Evolutionary conservation across 2,797 vertebrate species (phyloP).

Genomic region (Phrynocephalus forsythii): DNA sequence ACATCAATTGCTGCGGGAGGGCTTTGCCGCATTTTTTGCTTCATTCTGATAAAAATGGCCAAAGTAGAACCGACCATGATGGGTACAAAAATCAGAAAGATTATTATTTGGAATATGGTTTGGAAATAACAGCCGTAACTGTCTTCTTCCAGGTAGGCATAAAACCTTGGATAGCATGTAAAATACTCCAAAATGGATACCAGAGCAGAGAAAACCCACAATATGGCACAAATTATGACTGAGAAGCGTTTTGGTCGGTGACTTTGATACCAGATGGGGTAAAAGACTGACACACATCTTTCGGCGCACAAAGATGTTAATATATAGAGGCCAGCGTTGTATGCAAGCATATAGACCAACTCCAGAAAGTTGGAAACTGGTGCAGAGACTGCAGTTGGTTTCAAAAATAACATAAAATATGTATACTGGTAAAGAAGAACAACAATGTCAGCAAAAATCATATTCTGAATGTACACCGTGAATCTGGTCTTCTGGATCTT

Average conservation of each 20-base stretch:
- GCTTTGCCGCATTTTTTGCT: conserved; percentile 63
- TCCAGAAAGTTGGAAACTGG: not conserved
- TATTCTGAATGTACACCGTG: conserved; percentile 54
- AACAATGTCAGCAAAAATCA: conserved; percentile 44
- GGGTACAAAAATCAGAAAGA: conserved; percentile 78
- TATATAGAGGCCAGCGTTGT: conserved; percentile 79
- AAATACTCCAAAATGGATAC: conserved; percentile 75
- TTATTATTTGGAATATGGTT: conserved; percentile 70
- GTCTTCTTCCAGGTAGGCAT: not conserved
- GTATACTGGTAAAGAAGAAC: conserved; percentile 41
- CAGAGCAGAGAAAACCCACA: conserved; percentile 78
- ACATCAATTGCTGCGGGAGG: conserved; percentile 77
- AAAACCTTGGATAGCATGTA: conserved; percentile 69
- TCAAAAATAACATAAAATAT: conserved; percentile 23
- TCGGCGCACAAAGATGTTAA: conserved; percentile 81
- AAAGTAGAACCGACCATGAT: conserved; percentile 78
- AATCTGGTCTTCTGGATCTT: conserved; percentile 54
- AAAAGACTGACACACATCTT: conserved; percentile 78
- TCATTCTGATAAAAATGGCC: conserved; percentile 76
- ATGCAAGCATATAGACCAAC: conserved; percentile 62
- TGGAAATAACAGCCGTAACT: conserved; percentile 68
- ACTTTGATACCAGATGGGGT: conserved; percentile 79
- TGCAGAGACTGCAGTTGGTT: not conserved
- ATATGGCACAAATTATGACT: conserved; percentile 65
- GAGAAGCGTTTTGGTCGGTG: conserved; percentile 77